Conservation (phyloP, 2,797 vertebrate species). For the Gymnodraco acuticeps region DNA sequence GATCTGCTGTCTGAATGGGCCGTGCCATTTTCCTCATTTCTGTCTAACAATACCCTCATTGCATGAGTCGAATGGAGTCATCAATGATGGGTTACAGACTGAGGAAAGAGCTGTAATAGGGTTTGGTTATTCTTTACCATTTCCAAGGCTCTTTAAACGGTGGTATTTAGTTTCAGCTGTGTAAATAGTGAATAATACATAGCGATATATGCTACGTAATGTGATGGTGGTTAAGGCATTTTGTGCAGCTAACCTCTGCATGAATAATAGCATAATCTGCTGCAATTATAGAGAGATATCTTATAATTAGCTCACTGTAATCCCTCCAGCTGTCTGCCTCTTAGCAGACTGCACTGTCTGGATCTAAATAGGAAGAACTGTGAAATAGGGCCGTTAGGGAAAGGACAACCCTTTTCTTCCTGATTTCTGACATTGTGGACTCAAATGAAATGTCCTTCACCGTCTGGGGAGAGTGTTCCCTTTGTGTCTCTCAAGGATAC, state of each 20-base stretch:
- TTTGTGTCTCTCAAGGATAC: slow-evolving; percentile 34
- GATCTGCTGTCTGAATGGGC: slow-evolving; percentile 59
- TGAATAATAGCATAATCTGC: slow-evolving; percentile 72
- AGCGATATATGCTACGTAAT: slow-evolving; percentile 52
- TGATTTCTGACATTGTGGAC: slow-evolving; percentile 36
- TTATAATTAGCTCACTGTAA: slow-evolving; percentile 76
- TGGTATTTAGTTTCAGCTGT: slow-evolving; percentile 54
- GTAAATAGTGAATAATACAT: slow-evolving; percentile 65
- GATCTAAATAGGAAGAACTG: slow-evolving; percentile 58
- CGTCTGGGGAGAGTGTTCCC: slow-evolving; percentile 22
- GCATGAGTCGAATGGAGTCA: slow-evolving; percentile 55
- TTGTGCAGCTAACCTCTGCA: slow-evolving; percentile 59
- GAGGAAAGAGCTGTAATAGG: slow-evolving; percentile 43
- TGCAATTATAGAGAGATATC: slow-evolving; percentile 75
- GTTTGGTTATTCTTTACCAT: slow-evolving; percentile 45
- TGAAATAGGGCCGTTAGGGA: slow-evolving; percentile 49
- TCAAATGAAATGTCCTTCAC: slow-evolving; percentile 53
- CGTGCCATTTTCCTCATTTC: slow-evolving; percentile 53
- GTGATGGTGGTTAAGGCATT: slow-evolving; percentile 54
- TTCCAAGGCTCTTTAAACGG: slow-evolving; percentile 38
- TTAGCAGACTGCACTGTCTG: slow-evolving; percentile 59
- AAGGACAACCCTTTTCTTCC: slow-evolving; percentile 39
- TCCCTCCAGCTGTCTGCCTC: slow-evolving; percentile 69
- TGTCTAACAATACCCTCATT: slow-evolving; percentile 48
- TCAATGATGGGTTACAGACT: slow-evolving; percentile 47